Conservation (phyloP, 2,113 vertebrate genomes). For the Dolichallabes microphthalmus region DNA sequence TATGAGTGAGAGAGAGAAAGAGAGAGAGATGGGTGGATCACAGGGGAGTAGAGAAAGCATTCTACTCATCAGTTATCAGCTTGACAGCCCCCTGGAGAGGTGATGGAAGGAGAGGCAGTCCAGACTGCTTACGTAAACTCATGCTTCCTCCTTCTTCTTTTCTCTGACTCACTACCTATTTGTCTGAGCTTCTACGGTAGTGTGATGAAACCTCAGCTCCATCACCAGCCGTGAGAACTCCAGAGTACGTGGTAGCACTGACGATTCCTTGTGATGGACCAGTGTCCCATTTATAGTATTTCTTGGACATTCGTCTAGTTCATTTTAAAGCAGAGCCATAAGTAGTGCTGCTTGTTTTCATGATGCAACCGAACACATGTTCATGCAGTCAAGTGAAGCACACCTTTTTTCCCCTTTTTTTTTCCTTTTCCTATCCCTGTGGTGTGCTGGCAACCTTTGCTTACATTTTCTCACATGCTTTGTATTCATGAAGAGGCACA, state of each 20-base stretch:
- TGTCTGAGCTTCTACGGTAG: not conserved
- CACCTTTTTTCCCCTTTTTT: too few species aligned
- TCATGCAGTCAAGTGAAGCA: too few species aligned
- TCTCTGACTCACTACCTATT: not conserved
- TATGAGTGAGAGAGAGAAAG: not conserved
- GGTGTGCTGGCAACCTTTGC: too few species aligned
- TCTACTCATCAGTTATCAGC: constrained; percentile 53
- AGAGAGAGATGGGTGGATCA: constrained; percentile 30
- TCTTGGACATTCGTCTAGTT: not conserved
- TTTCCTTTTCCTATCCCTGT: too few species aligned
- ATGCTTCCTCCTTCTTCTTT: not conserved
- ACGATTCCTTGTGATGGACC: not conserved
- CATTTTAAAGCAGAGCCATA: too few species aligned
- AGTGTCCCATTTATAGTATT: not conserved
- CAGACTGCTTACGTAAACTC: not conserved
- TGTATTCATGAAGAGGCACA: too few species aligned
- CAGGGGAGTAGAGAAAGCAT: constrained; percentile 35
- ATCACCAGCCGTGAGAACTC: not conserved
- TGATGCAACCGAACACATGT: too few species aligned
- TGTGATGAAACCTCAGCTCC: constrained; percentile 1
- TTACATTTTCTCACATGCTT: too few species aligned
- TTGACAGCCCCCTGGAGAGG: constrained; percentile 46
- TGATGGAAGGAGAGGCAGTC: constrained; percentile 21
- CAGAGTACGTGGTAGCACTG: not conserved
- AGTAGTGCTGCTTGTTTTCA: too few species aligned